Conservation (phyloP, 2,113 vertebrate genomes). For the Pitta sordida region DNA sequence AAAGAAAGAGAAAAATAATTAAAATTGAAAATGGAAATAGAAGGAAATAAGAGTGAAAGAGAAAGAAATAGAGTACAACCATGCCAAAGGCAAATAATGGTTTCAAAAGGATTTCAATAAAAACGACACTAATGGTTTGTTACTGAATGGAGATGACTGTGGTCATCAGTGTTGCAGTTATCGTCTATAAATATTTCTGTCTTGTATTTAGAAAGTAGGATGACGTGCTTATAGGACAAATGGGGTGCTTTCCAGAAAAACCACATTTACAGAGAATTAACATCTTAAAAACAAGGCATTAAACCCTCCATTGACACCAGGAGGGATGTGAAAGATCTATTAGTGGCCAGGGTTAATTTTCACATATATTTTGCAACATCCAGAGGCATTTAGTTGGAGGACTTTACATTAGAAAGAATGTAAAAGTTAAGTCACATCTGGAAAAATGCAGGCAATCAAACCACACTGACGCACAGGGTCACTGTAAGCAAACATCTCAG, state of each 20-base stretch:
- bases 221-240: neutral
- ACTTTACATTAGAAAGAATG: neutral
- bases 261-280: neutral
- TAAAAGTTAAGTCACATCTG: neutral
- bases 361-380: slow-evolving; percentile 2
- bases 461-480: neutral
- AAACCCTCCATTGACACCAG: neutral
- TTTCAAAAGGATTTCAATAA: neutral
- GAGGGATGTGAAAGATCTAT: neutral
- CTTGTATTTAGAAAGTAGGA: neutral
- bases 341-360: slow-evolving; percentile 8
- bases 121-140: neutral
- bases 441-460: neutral
- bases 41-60: neutral
- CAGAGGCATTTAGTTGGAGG: neutral
- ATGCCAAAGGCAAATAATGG: neutral
- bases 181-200: slow-evolving; percentile 8
- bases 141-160: neutral
- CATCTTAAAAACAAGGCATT: neutral
- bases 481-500: neutral
- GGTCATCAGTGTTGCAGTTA: neutral
- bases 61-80: neutral
- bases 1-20: too few species aligned
- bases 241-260: slow-evolving; percentile 17
- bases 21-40: neutral